Percentiles rank a stretch among this genome's conserved stretches.
Conservation (phyloP, 2,113 vertebrate genomes). For the Hylia prasina region DNA sequence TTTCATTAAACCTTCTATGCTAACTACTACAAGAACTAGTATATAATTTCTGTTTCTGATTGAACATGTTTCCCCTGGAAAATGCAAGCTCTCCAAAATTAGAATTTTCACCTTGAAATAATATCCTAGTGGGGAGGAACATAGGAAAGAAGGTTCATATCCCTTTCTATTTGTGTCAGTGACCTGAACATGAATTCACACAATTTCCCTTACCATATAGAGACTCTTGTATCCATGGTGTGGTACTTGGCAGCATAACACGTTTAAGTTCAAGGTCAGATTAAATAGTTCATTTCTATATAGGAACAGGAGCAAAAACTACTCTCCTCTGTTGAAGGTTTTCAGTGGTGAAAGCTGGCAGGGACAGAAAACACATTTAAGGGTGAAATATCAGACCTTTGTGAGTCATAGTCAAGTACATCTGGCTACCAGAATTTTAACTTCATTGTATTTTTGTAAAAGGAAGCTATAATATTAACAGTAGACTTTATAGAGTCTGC, state of each 20-base stretch:
- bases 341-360: not conserved
- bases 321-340: not conserved
- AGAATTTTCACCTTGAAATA: not conserved
- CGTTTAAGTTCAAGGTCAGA: not conserved
- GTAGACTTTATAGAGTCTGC: not conserved
- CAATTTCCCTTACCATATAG: not conserved
- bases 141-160: not conserved
- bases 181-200: not conserved
- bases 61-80: not conserved
- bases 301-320: not conserved
- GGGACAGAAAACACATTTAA: not conserved
- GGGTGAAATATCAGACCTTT: not conserved
- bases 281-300: not conserved
- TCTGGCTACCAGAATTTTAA: not conserved
- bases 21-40: not conserved
- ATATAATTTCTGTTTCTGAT: not conserved
- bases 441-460: not conserved
- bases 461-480: not conserved
- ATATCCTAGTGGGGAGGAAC: not conserved
- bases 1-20: not conserved
- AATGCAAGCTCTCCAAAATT: not conserved
- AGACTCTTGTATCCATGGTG: not conserved
- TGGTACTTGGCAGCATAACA: not conserved
- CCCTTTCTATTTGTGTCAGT: not conserved
- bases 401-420: not conserved